phyloP scores from a whole-genome alignment of 2,797 vertebrate genomes.

The Neosilurus hyrtlii region DNA sequence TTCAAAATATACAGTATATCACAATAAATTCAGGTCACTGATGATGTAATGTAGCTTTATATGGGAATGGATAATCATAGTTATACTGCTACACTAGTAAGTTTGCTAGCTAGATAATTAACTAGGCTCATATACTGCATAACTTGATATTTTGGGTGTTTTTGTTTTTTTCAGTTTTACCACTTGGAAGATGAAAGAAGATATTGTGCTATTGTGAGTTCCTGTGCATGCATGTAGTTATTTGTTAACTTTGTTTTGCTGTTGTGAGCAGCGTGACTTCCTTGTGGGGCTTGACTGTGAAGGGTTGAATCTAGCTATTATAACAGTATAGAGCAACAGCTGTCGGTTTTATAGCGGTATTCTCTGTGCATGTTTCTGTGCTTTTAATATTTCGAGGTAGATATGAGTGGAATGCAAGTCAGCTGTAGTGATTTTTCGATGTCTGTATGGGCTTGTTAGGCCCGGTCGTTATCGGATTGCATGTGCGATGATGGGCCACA shows the following conservation, averaged over 20 bases:
- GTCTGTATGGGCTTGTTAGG: constrained; percentile 15
- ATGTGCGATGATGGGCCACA: not conserved
- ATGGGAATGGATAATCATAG: not conserved
- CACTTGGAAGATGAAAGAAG: not conserved
- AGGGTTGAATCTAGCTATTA: not conserved
- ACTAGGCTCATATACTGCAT: not conserved
- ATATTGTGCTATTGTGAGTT: not conserved
- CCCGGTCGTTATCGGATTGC: constrained; percentile 4
- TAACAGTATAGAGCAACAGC: constrained; percentile 3
- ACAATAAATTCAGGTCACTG: not conserved
- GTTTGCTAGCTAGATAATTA: not conserved
- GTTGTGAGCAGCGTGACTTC: not conserved
- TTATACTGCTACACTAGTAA: not conserved
- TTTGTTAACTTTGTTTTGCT: not conserved
- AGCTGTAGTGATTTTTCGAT: not conserved
- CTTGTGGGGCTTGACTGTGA: not conserved
- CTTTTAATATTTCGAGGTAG: constrained; percentile 2
- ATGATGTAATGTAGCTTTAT: not conserved
- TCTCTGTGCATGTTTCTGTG: not conserved
- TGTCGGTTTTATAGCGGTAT: not conserved
- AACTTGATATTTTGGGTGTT: not conserved
- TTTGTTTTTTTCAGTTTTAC: not conserved
- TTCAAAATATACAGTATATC: not conserved
- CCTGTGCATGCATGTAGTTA: not conserved
- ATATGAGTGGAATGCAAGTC: constrained; percentile 38